A percentile compares a stretch with the other conserved stretches of the same genome.
Evolutionary conservation across 2,113 vertebrate genomes (phyloP).

Genomic region (Myrmecobius fasciatus): DNA sequence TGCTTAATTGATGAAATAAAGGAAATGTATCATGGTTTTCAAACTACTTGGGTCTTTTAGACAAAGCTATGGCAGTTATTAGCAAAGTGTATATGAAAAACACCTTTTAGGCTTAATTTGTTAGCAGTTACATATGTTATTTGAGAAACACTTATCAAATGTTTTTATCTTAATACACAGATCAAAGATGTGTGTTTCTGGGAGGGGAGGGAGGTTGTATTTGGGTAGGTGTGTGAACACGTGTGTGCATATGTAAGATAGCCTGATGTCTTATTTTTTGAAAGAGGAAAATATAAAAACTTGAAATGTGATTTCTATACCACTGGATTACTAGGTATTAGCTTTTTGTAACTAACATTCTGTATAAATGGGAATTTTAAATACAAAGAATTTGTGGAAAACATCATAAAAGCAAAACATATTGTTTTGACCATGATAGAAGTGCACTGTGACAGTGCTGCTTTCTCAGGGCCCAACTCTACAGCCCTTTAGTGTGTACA

Average conservation of each 20-base stretch:
- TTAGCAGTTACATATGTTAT: constrained; percentile 33
- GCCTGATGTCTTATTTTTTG: constrained; percentile 12
- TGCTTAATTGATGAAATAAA: constrained; percentile 38
- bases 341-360: constrained; percentile 66
- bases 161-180: constrained; percentile 59
- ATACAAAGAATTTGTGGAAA: constrained; percentile 55
- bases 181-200: constrained; percentile 61
- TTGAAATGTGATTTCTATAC: constrained; percentile 67
- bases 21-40: constrained; percentile 38
- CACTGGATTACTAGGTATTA: constrained; percentile 68
- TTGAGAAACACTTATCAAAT: constrained; percentile 22
- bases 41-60: constrained; percentile 14
- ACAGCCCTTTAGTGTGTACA: constrained; percentile 29
- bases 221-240: not conserved
- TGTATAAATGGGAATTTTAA: constrained; percentile 74
- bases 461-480: constrained; percentile 61
- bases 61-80: constrained; percentile 7
- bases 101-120: not conserved
- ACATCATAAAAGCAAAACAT: constrained; percentile 21
- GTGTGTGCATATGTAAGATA: not conserved
- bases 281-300: constrained; percentile 47
- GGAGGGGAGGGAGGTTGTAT: not conserved
- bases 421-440: constrained; percentile 66
- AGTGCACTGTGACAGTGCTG: constrained; percentile 69
- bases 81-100: constrained; percentile 16